These are phyloP conservation scores for Harmothoe impar DNA, from an alignment of 2,888 invertebrate species.

Conservation along the genomic window DNA sequence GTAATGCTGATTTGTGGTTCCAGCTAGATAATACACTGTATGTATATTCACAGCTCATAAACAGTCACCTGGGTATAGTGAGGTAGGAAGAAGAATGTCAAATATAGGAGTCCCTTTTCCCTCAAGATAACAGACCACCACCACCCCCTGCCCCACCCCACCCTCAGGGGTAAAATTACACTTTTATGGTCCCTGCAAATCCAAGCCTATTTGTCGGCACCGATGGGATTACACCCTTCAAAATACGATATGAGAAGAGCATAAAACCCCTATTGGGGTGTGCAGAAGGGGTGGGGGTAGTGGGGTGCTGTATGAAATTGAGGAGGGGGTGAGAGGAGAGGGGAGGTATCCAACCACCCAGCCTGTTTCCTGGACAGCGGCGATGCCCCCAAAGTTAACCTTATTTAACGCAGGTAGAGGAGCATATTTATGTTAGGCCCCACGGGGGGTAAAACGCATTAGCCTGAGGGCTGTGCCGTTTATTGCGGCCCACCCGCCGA, in stretches of 20 bases:
- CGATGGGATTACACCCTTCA: not conserved
- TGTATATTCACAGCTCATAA: too few species aligned
- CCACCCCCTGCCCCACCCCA: not conserved
- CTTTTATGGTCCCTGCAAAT: conserved; percentile 9
- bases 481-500: conserved; percentile 4
- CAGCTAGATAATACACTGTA: too few species aligned
- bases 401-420: conserved; percentile 31
- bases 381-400: not conserved
- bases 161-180: not conserved
- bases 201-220: not conserved
- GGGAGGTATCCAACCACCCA: too few species aligned
- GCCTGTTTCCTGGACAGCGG: not conserved
- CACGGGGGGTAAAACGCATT: conserved; percentile 34
- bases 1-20: too few species aligned
- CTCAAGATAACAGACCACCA: not conserved
- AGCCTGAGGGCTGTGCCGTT: not conserved
- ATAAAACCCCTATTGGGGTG: not conserved
- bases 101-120: too few species aligned
- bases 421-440: conserved; percentile 35
- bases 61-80: too few species aligned
- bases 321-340: too few species aligned
- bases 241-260: conserved; percentile 15
- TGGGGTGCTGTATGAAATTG: too few species aligned
- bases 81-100: too few species aligned
- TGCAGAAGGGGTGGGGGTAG: not conserved